phyloP scores from a whole-genome alignment of 2,113 vertebrate species.

The Elaphurus davidianus region DNA sequence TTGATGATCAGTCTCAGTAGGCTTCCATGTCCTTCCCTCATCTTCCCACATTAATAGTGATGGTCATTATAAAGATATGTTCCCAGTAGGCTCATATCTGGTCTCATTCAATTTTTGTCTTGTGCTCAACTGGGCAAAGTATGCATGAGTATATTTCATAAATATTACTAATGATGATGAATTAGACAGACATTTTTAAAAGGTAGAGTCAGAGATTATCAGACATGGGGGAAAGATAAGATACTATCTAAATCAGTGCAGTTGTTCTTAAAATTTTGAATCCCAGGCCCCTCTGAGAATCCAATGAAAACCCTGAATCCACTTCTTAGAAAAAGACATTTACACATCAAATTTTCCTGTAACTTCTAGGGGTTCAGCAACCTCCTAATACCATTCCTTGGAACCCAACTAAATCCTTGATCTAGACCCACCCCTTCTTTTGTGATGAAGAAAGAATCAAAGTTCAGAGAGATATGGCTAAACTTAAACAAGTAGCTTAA shows the following conservation, averaged over 20 bases:
- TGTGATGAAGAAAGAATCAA: not conserved
- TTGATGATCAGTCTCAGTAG: not conserved
- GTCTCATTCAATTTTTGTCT: conserved; percentile 46
- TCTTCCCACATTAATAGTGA: not conserved
- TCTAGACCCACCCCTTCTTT: not conserved
- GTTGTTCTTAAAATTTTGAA: not conserved
- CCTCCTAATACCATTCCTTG: not conserved
- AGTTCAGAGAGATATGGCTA: not conserved
- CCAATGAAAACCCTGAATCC: not conserved
- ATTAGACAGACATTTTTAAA: not conserved
- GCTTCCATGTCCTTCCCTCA: not conserved
- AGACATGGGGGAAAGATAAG: not conserved
- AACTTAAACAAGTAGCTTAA: not conserved
- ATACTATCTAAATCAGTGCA: not conserved
- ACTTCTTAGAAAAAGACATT: not conserved
- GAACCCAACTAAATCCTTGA: not conserved
- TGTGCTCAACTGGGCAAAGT: not conserved
- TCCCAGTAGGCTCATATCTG: not conserved
- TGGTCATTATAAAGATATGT: not conserved
- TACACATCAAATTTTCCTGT: not conserved
- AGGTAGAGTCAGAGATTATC: not conserved
- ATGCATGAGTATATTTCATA: not conserved
- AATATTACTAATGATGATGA: not conserved
- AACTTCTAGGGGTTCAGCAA: not conserved
- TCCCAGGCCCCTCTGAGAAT: not conserved